Evolutionary conservation across 2,797 vertebrate species (phyloP).

Genomic region (Scomberomorus guttatus): DNA sequence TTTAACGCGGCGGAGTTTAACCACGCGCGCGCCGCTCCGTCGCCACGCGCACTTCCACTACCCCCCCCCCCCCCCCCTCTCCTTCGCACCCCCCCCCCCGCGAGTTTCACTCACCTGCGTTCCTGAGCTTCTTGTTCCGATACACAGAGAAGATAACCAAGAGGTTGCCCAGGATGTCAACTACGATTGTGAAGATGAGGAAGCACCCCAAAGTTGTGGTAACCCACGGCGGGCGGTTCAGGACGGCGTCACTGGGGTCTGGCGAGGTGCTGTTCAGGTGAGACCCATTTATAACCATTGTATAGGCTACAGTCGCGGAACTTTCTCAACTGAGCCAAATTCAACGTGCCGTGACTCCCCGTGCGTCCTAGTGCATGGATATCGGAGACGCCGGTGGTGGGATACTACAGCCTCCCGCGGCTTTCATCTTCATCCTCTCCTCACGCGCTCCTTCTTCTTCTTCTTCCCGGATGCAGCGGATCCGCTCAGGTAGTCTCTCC

Average conservation of each 20-base stretch:
- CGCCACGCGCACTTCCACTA: no score
- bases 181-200: constrained; percentile 95
- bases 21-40: background rate
- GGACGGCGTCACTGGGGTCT: constrained; percentile 75
- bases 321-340: constrained; percentile 68
- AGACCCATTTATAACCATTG: constrained; percentile 90
- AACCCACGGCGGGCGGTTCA: constrained; percentile 90
- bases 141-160: constrained; percentile 96
- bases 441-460: background rate
- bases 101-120: constrained; percentile 89
- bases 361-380: constrained; percentile 36
- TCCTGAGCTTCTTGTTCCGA: constrained; percentile 95
- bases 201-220: constrained; percentile 90
- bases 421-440: constrained; percentile 73
- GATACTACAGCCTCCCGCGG: constrained; percentile 63
- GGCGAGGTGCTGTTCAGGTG: constrained; percentile 87
- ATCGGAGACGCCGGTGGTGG: constrained; percentile 55
- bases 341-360: constrained; percentile 42
- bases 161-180: constrained; percentile 95
- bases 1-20: constrained; percentile 12
- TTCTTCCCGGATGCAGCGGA: constrained; percentile 19
- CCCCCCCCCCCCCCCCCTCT: no score
- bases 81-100: background rate
- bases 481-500: constrained; percentile 59
- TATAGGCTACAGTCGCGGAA: constrained; percentile 73